Evolutionary conservation across 1,140 invertebrate genomes (phyloP), one percentile per base, ranked within the genome.

Genomic region (Macrostomum lignano): DNA sequence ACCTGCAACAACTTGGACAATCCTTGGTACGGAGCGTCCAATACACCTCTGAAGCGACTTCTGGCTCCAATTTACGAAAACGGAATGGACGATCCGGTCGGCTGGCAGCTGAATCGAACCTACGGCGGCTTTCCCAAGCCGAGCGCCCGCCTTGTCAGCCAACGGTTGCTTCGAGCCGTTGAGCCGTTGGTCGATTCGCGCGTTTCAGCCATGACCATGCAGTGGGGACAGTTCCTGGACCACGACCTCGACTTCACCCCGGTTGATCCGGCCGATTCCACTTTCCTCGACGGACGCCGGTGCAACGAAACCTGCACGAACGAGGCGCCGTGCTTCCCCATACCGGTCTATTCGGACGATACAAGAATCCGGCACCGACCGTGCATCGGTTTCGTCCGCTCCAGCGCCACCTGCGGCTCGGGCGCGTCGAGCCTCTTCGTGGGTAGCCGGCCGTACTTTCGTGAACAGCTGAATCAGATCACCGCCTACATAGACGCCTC

Each of bases 201-300:
- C n/a, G n/a, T n/a, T 35, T 78, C 76, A 0, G 79, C 86, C 43
- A 93, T 96, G 84, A 66, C 88, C 1, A 96, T 96, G 86, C 86
- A 94, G 55, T 94, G 86, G 86, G 86, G 86, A 1, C 86, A 94
- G 52, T 94, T 91, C 60, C 46, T 93, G 7, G 86, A 94, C 53
- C 88, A 96, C 46, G 88, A 96, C 51, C 58, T 98, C 21, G 77
- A 81, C 46, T 78, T 93, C 46, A 71, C 81, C 1, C 67, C 88
- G 4, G 34, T 39, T 17, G 32, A 35, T n/a, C 20, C 31, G 10
- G 30, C 26, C 15, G 30, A 21, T 13, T 31, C 36, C 29, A 20
- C 75, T 32, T 96, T 86, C 44, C 60, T 58, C 66, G 78, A 86
- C 49, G 82, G 78, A 0, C 68, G 84, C 17, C 72, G 81, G 46